Evolutionary conservation across 1,140 invertebrate species (phyloP).

Genomic region (Adelges cooleyi): DNA sequence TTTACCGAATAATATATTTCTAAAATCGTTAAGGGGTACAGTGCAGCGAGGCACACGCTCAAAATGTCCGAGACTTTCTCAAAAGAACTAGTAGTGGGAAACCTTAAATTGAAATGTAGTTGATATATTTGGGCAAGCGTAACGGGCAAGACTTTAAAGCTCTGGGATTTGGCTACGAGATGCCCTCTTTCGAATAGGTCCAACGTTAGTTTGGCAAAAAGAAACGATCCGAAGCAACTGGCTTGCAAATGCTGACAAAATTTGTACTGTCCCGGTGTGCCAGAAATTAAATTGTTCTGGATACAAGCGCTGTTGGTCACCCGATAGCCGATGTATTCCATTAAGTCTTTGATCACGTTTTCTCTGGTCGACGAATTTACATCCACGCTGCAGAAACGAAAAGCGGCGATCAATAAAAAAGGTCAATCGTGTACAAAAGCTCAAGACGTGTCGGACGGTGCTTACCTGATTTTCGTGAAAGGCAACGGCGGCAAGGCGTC

Average conservation of each 20-base stretch:
- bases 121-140: constrained; percentile 85
- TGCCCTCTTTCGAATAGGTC: constrained; percentile 87
- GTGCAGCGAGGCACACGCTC: constrained; percentile 74
- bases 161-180: constrained; percentile 82
- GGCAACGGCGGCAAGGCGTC: constrained; percentile 74
- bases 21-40: constrained; percentile 77
- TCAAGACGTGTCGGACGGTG: not conserved
- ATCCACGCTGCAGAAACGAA: constrained; percentile 44
- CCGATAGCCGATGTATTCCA: constrained; percentile 75
- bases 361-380: constrained; percentile 49
- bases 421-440: not conserved
- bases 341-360: constrained; percentile 64
- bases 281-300: constrained; percentile 67
- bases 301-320: constrained; percentile 65
- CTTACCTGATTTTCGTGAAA: constrained; percentile 47
- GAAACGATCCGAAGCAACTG: constrained; percentile 75
- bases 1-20: constrained; percentile 93
- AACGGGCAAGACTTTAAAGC: constrained; percentile 85
- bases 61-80: constrained; percentile 74
- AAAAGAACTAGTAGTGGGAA: constrained; percentile 79
- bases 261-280: constrained; percentile 41
- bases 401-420: not conserved
- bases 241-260: constrained; percentile 75
- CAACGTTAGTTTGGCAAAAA: constrained; percentile 84
- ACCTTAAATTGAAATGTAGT: constrained; percentile 83